A percentile compares a stretch with the other conserved stretches of the same genome.
These are phyloP conservation scores for Forbesichthys papilliferus DNA, from an alignment of 2,113 vertebrate species.

Conservation along the genomic window DNA sequence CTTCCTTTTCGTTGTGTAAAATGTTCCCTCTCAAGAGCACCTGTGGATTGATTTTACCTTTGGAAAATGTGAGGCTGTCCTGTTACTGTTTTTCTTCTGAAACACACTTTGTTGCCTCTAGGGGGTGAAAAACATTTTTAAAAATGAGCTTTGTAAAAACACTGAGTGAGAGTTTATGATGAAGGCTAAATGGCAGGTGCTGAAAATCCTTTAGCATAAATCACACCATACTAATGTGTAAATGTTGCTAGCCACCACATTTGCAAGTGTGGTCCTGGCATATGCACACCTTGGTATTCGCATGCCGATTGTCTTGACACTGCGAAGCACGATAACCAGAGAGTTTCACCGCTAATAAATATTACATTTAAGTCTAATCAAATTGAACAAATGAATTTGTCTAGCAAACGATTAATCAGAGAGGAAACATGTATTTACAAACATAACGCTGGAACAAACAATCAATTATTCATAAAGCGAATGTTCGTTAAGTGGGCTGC, in stretches of 20 bases:
- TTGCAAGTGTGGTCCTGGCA: conserved; percentile 14
- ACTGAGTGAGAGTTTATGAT: too few species aligned
- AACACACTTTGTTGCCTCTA: too few species aligned
- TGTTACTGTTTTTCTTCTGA: too few species aligned
- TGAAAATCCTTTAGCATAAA: too few species aligned
- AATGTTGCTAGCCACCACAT: conserved; percentile 23
- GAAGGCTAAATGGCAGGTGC: too few species aligned
- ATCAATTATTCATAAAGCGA: conserved; percentile 80
- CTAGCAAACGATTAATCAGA: conserved; percentile 76
- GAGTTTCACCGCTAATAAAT: conserved; percentile 69
- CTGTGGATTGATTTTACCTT: too few species aligned
- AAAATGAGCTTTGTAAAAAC: too few species aligned
- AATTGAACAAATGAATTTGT: conserved; percentile 76
- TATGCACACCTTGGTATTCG: conserved; percentile 8
- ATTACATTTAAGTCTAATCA: conserved; percentile 73
- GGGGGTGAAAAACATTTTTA: too few species aligned
- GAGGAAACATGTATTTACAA: conserved; percentile 71
- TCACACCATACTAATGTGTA: too few species aligned
- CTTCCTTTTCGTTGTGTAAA: too few species aligned
- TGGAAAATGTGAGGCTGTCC: too few species aligned
- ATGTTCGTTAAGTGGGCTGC: conserved; percentile 70
- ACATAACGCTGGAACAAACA: conserved; percentile 71
- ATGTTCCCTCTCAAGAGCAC: too few species aligned
- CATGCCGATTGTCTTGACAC: conserved; percentile 27
- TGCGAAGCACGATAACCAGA: conserved; percentile 37